phyloP scores from a whole-genome alignment of 2,888 invertebrate species.

The Petrolisthes manimaculis region DNA sequence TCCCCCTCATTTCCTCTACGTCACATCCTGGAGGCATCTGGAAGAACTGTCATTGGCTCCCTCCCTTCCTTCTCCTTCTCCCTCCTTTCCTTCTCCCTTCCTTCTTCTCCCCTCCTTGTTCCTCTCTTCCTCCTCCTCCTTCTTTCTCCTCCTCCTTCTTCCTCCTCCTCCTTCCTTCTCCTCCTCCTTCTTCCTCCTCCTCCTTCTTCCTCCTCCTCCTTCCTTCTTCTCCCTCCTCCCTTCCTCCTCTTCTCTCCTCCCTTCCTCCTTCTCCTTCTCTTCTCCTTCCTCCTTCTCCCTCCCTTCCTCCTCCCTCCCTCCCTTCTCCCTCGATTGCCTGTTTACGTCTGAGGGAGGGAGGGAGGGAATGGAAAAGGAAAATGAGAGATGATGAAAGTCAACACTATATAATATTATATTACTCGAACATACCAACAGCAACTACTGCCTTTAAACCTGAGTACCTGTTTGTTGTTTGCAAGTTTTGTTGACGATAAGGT shows the following conservation, averaged over 20 bases:
- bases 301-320: neutral
- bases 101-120: neutral
- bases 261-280: neutral
- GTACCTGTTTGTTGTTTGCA: too few species aligned
- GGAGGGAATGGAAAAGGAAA: constrained; percentile 14
- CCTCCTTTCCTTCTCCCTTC: neutral
- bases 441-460: too few species aligned
- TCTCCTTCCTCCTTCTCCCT: neutral
- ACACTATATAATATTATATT: too few species aligned
- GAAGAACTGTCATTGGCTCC: constrained; percentile 31
- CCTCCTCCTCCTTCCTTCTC: neutral
- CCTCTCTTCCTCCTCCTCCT: neutral
- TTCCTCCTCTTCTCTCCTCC: neutral
- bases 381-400: neutral
- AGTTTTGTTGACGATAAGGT: too few species aligned
- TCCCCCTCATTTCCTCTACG: constrained; percentile 27
- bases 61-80: neutral
- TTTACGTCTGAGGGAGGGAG: constrained; percentile 25
- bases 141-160: neutral
- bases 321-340: constrained; percentile 27
- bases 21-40: constrained; percentile 35
- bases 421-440: too few species aligned
- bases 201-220: constrained; percentile 18
- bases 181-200: neutral
- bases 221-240: neutral